Evolutionary conservation across 2,888 invertebrate genomes (phyloP), one percentile per base, ranked within the genome.

Genomic region (Myopa testacea): DNA sequence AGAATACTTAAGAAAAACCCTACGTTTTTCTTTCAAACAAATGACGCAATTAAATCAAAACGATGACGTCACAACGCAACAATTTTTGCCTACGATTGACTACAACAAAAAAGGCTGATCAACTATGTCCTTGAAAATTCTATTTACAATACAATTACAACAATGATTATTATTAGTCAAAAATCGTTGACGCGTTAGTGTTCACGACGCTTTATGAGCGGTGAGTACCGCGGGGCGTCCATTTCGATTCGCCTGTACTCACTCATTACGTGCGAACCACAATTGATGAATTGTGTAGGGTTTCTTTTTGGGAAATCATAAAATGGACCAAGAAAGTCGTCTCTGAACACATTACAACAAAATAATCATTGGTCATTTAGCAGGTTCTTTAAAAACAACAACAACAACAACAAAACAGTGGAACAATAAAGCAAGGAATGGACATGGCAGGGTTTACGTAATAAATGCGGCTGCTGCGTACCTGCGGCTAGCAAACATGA

Each of bases 251-350:
- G 26, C 26, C 26, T 26, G 26, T 26, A 26, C 26, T 26, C 26
- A 2, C 45, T 45, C 45, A 45, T 67, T 82, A 85, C 86, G 85
- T 85, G 85, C 80, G 81, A 76, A 79, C 82, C 83, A 85, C 86
- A 86, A 86, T 83, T 82, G 83, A 80, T 75, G 52, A 19, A 50
- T 63, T 63, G 73, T 19, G 58, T 12, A 58, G 19, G 8, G 12
- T 14, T 14, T 16, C n/a, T 34, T 63, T 63, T 34, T 34, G 62
- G 19, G 12, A 34, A 38, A 65, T 65, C 34, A 62, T n/a, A 8
- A 38, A 16, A 12, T 65, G 37, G 37, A 38, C 3, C 45, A 6
- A 45, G 45, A 45, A 45, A 26, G 26, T 26, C 26, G 26, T 26
- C 26, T 26, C 26, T 26, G 26, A 26, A 26, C 26, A 1, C 26